A percentile compares a stretch with the other conserved stretches of the same genome.
These are phyloP conservation scores for Drosophila biarmipes DNA, from an alignment of 1,140 invertebrate species.

Conservation along the genomic window DNA sequence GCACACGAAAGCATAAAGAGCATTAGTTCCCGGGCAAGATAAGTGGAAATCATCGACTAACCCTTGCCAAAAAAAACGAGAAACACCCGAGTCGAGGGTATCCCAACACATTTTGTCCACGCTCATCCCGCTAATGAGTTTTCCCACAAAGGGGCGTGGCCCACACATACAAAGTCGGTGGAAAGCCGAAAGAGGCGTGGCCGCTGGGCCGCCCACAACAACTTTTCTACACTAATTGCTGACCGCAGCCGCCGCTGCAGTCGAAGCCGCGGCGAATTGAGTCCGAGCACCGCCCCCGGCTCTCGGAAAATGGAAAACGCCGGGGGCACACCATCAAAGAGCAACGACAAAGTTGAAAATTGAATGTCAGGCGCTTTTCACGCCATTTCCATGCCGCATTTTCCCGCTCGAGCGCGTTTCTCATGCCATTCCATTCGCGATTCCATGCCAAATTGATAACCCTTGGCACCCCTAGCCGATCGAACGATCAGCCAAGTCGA, in stretches of 20 bases:
- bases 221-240: slow-evolving; percentile 58
- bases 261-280: slow-evolving; percentile 1
- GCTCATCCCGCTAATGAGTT: slow-evolving; percentile 67
- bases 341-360: slow-evolving; percentile 38
- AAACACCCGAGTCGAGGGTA: not conserved
- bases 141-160: slow-evolving; percentile 51
- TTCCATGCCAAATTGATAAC: slow-evolving; percentile 10
- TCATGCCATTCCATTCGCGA: slow-evolving; percentile 3
- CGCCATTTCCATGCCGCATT: slow-evolving; percentile 20
- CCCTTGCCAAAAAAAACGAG: not conserved
- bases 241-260: slow-evolving; percentile 20
- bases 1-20: not conserved
- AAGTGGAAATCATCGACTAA: not conserved
- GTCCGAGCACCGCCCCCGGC: not conserved
- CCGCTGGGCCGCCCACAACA: slow-evolving; percentile 31
- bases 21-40: not conserved
- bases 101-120: slow-evolving; percentile 27
- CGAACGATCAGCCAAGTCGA: slow-evolving; percentile 19
- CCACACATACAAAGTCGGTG: not conserved
- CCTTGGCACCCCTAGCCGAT: slow-evolving; percentile 6
- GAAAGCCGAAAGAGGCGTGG: slow-evolving; percentile 11
- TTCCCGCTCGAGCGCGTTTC: not conserved
- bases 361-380: slow-evolving; percentile 38
- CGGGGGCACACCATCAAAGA: slow-evolving; percentile 3
- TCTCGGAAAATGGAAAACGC: not conserved